phyloP scores from a whole-genome alignment of 2,797 vertebrate species.

The Etheostoma nigrum region DNA sequence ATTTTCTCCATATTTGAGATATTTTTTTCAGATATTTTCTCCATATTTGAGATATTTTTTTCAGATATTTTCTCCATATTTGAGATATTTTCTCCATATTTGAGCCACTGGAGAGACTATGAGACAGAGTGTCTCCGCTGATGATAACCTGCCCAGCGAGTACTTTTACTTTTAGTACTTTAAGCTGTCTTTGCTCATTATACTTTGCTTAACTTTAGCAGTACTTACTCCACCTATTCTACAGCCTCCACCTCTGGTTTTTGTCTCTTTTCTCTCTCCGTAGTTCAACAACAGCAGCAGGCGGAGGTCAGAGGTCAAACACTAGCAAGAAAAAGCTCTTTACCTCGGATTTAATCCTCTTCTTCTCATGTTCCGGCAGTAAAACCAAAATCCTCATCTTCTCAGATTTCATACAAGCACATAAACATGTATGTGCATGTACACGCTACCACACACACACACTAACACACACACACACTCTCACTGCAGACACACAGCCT shows the following conservation, averaged over 20 bases:
- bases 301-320: conserved; percentile 29
- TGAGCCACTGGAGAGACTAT: too few relatives aligned
- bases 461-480: background rate
- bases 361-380: conserved; percentile 84
- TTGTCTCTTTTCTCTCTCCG: too few relatives aligned
- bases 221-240: background rate
- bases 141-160: background rate
- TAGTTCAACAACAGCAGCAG: background rate
- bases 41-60: too few relatives aligned
- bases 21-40: too few relatives aligned
- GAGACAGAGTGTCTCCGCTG: too few relatives aligned
- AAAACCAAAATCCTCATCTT: conserved; percentile 84
- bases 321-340: conserved; percentile 27
- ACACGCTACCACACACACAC: background rate
- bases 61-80: too few relatives aligned
- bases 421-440: background rate
- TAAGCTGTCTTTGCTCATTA: background rate
- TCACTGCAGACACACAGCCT: conserved; percentile 29
- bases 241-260: too few relatives aligned
- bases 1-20: too few relatives aligned
- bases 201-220: too few relatives aligned
- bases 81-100: too few relatives aligned
- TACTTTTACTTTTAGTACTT: background rate
- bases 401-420: conserved; percentile 18
- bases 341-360: conserved; percentile 83